phyloP scores from a whole-genome alignment of 2,888 invertebrate species.

The Melitaea athalia region DNA sequence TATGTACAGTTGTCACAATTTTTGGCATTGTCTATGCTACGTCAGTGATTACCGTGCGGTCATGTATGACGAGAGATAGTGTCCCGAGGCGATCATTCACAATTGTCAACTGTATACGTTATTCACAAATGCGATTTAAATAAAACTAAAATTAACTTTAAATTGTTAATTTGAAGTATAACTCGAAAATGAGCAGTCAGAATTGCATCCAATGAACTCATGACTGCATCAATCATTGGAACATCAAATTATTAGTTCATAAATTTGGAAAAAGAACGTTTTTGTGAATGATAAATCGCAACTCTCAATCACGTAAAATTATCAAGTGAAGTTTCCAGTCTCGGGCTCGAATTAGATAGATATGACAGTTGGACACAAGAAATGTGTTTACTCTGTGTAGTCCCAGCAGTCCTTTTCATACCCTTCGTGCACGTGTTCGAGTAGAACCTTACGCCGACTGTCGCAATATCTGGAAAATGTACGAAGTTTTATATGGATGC shows the following conservation, averaged over 20 bases:
- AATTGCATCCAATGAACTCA: too few species aligned
- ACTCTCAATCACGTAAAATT: too few species aligned
- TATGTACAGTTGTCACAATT: conserved; percentile 35
- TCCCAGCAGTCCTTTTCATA: conserved; percentile 99
- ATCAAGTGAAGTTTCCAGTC: too few species aligned
- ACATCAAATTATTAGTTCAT: too few species aligned
- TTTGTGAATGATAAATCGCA: too few species aligned
- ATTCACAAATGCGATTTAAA: background rate
- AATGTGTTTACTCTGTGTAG: conserved; percentile 89
- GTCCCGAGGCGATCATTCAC: conserved; percentile 3
- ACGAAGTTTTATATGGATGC: background rate
- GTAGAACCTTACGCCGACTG: conserved; percentile 95
- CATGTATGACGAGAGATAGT: conserved; percentile 44
- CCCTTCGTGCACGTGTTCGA: conserved; percentile 99
- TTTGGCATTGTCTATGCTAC: conserved; percentile 35
- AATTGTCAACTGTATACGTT: conserved; percentile 16
- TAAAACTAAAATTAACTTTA: too few species aligned
- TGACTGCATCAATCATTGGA: too few species aligned
- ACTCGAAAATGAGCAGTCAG: too few species aligned
- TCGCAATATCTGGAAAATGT: conserved; percentile 94
- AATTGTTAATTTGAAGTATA: too few species aligned
- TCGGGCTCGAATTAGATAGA: conserved; percentile 17
- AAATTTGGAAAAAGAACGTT: too few species aligned
- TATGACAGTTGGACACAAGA: conserved; percentile 39
- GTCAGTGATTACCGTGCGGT: conserved; percentile 36